Evolutionary conservation across 2,888 invertebrate species (phyloP).

Genomic region (Philaethria dido): DNA sequence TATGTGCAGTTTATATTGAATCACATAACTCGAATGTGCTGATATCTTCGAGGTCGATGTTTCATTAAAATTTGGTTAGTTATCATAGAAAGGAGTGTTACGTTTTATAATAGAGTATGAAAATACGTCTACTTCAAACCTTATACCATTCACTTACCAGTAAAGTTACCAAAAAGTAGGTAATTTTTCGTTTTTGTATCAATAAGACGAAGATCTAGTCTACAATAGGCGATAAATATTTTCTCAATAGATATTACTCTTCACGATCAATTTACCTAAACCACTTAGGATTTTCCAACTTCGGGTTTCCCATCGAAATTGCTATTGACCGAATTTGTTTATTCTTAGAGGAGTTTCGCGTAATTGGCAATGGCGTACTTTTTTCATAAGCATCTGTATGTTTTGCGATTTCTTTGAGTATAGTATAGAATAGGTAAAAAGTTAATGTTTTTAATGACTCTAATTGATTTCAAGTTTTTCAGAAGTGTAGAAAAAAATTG

Average conservation of each 20-base stretch:
- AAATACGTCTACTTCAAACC: not conserved
- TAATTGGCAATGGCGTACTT: constrained; percentile 7
- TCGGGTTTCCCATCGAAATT: constrained; percentile 50
- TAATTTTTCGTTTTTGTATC: not conserved
- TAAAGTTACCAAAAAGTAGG: too few relatives aligned
- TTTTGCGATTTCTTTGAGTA: not conserved
- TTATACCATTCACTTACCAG: not conserved
- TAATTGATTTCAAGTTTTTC: not conserved
- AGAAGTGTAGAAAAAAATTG: not conserved
- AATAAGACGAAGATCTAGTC: not conserved
- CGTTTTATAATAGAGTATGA: too few relatives aligned
- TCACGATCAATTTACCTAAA: constrained; percentile 24
- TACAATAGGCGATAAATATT: constrained; percentile 3
- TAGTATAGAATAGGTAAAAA: not conserved
- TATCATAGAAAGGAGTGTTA: not conserved
- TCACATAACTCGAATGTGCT: constrained; percentile 30
- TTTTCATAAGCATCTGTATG: not conserved
- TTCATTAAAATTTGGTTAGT: constrained; percentile 17
- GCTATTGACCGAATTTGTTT: constrained; percentile 34
- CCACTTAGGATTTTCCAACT: constrained; percentile 48
- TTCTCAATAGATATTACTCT: constrained; percentile 1
- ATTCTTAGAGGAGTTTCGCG: constrained; percentile 1
- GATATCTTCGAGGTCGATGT: constrained; percentile 27
- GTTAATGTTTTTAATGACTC: not conserved
- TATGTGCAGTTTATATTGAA: constrained; percentile 40